Conservation (phyloP, 2,797 vertebrate species). For the Oreochromis grahami region DNA sequence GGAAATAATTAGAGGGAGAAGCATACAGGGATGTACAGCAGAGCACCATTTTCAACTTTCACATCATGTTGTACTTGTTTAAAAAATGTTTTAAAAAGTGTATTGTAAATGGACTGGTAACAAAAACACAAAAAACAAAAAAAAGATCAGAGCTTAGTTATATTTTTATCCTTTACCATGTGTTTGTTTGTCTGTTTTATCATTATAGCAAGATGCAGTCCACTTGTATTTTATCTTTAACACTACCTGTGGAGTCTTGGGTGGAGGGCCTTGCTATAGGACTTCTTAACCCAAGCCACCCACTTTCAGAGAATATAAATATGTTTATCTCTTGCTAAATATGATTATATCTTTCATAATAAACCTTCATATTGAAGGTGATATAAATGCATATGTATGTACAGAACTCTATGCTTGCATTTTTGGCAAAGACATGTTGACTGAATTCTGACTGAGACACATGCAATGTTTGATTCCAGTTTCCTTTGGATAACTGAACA, state of each 20-base stretch:
- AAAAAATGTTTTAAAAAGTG: slow-evolving; percentile 34
- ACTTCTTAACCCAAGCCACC: slow-evolving; percentile 77
- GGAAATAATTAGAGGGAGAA: slow-evolving; percentile 31
- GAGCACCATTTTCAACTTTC: slow-evolving; percentile 53
- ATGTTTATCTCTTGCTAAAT: slow-evolving; percentile 93
- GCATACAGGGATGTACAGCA: slow-evolving; percentile 73
- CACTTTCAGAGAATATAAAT: slow-evolving; percentile 83
- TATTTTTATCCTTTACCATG: slow-evolving; percentile 55
- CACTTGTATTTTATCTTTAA: slow-evolving; percentile 67
- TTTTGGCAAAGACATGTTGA: slow-evolving; percentile 77
- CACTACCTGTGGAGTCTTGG: slow-evolving; percentile 76
- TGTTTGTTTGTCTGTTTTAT: slow-evolving; percentile 37
- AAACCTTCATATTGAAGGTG: slow-evolving; percentile 99
- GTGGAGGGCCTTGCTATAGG: slow-evolving; percentile 81
- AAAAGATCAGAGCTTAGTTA: slow-evolving; percentile 44
- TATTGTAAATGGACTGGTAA: slow-evolving; percentile 36
- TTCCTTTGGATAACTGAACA: slow-evolving; percentile 17
- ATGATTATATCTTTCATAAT: slow-evolving; percentile 80
- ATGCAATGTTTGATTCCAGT: slow-evolving; percentile 55
- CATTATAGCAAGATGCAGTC: slow-evolving; percentile 60
- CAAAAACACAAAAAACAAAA: not conserved
- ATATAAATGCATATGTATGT: slow-evolving; percentile 84
- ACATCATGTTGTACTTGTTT: slow-evolving; percentile 47
- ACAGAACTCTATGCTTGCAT: slow-evolving; percentile 80
- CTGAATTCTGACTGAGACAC: slow-evolving; percentile 61